Conservation (phyloP, 2,113 vertebrate species). For the Cromileptes altivelis region DNA sequence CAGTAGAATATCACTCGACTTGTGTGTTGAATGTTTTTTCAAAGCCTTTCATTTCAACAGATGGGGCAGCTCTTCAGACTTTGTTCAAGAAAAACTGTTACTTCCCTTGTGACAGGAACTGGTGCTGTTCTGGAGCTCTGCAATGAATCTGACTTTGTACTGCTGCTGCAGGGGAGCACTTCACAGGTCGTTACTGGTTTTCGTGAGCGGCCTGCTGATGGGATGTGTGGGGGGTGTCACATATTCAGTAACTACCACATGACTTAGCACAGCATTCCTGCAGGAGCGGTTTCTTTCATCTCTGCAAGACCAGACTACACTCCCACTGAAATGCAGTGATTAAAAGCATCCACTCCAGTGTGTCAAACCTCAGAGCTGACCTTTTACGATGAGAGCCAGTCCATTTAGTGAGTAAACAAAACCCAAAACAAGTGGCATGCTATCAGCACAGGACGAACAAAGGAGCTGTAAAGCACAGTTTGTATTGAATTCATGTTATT, state of each 20-base stretch:
- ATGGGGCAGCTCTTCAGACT: background rate
- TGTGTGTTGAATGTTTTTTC: background rate
- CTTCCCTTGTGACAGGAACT: background rate
- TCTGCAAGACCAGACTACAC: conserved; percentile 44
- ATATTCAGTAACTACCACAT: conserved; percentile 36
- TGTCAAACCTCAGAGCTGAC: conserved; percentile 59
- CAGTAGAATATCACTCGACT: background rate
- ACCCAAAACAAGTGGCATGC: conserved; percentile 4
- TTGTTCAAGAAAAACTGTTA: background rate
- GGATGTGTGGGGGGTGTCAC: conserved; percentile 15
- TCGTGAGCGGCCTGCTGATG: conserved; percentile 24
- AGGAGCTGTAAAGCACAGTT: background rate
- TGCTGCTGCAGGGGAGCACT: conserved; percentile 22
- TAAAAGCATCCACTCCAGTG: conserved; percentile 61
- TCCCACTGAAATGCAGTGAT: conserved; percentile 42
- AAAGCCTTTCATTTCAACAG: background rate
- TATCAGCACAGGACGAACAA: background rate
- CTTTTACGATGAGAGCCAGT: conserved; percentile 27
- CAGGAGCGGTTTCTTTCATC: conserved; percentile 59
- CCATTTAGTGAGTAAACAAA: conserved; percentile 52
- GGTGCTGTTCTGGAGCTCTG: background rate
- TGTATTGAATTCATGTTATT: conserved; percentile 3
- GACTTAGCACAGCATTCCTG: conserved; percentile 38
- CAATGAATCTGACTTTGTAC: background rate
- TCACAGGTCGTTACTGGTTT: conserved; percentile 45